Conservation (phyloP, 2,113 vertebrate genomes). For the Oostethus manadensis region DNA sequence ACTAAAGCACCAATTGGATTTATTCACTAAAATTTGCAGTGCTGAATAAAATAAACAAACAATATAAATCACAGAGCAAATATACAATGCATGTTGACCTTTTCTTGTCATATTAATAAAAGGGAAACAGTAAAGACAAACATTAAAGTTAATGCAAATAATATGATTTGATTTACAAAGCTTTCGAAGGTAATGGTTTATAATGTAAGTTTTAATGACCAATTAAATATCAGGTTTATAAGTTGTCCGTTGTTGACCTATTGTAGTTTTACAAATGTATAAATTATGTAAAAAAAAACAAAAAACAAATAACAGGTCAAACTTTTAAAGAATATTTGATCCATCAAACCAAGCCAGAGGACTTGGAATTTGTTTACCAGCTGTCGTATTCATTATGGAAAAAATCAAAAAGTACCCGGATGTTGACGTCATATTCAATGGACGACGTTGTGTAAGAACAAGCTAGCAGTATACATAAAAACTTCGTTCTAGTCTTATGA, state of each 20-base stretch:
- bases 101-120: no score
- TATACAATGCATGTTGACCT: no score
- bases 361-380: no score
- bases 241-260: background rate
- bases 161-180: no score
- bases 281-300: background rate
- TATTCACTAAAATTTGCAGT: background rate
- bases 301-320: background rate
- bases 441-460: slow-evolving; percentile 32
- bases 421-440: slow-evolving; percentile 49
- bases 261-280: background rate
- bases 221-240: no score
- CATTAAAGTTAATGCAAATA: no score
- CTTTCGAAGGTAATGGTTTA: no score
- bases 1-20: background rate
- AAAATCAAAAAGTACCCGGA: slow-evolving; percentile 26
- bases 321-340: no score
- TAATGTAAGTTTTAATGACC: no score
- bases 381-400: background rate
- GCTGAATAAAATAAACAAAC: background rate
- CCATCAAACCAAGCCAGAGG: background rate
- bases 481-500: background rate
- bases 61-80: no score
- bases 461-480: slow-evolving; percentile 7
- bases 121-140: no score